These are phyloP conservation scores for Drosophila nr. medialis DNA, from an alignment of 2,888 invertebrate species.

Conservation along the genomic window DNA sequence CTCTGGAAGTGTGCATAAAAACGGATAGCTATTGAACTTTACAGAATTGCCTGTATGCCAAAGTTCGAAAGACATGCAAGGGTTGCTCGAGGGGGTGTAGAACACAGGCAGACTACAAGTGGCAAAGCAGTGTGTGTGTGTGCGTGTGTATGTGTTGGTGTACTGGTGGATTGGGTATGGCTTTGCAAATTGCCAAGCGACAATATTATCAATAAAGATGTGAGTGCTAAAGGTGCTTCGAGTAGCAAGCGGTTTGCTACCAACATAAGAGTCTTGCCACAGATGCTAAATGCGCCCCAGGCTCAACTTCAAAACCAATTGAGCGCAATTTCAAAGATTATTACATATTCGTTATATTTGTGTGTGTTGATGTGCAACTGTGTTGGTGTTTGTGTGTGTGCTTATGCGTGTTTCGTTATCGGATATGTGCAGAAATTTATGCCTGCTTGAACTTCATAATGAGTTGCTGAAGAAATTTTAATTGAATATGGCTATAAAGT, in stretches of 20 bases:
- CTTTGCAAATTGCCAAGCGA: conserved; percentile 59
- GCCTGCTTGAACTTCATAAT: conserved; percentile 71
- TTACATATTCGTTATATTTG: conserved; percentile 63
- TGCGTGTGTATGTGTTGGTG: conserved; percentile 14
- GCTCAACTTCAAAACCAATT: conserved; percentile 75
- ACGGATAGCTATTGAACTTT: conserved; percentile 48
- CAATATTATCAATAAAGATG: conserved; percentile 62
- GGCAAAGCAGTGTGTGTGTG: conserved; percentile 6
- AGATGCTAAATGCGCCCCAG: conserved; percentile 53
- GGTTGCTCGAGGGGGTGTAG: conserved; percentile 24
- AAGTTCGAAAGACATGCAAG: conserved; percentile 59
- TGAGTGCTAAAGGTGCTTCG: conserved; percentile 52
- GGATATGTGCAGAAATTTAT: conserved; percentile 54
- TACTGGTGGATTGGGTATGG: conserved; percentile 16
- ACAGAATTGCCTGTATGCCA: conserved; percentile 66
- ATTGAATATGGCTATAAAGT: conserved; percentile 47
- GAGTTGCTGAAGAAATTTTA: conserved; percentile 60
- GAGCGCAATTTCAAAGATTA: conserved; percentile 76
- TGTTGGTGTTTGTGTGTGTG: background rate
- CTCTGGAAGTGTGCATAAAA: background rate
- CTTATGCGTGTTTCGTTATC: conserved; percentile 38
- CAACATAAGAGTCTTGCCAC: conserved; percentile 17
- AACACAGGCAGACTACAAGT: conserved; percentile 44
- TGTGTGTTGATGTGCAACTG: conserved; percentile 5
- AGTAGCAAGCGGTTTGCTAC: conserved; percentile 38